Conservation (phyloP, 2,888 invertebrate species). For the Julus scanicus region DNA sequence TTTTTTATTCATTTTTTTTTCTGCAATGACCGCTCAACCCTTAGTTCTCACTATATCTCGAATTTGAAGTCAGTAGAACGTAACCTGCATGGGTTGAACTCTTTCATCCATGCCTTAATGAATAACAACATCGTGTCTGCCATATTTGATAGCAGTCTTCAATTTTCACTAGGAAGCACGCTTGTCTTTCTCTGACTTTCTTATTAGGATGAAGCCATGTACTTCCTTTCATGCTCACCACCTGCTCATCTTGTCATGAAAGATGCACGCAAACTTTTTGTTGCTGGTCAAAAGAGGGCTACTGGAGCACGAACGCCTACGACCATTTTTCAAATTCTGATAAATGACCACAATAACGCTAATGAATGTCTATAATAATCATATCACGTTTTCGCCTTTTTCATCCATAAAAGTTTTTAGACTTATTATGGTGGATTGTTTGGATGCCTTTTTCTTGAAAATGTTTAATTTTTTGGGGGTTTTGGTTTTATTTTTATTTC, state of each 20-base stretch:
- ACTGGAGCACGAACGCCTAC: conserved; percentile 33
- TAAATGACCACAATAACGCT: conserved; percentile 24
- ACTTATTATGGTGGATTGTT: not conserved
- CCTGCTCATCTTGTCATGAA: conserved; percentile 19
- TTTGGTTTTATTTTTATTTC: no score
- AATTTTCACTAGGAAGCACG: conserved; percentile 13
- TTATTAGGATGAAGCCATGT: not conserved
- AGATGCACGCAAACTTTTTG: conserved; percentile 4
- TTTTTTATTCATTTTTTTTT: not conserved
- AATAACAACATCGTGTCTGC: conserved; percentile 13
- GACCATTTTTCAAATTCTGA: not conserved
- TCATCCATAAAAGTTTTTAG: not conserved
- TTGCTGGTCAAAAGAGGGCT: conserved; percentile 18
- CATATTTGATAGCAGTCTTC: conserved; percentile 18
- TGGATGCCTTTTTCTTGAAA: not conserved
- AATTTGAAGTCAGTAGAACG: conserved; percentile 6
- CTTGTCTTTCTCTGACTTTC: not conserved
- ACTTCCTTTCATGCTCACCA: conserved; percentile 26
- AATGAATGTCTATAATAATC: not conserved
- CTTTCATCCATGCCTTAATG: not conserved
- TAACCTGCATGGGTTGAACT: conserved; percentile 21
- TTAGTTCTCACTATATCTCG: conserved; percentile 21
- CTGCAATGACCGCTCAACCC: not conserved
- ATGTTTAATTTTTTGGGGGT: not conserved
- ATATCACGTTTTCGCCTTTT: not conserved